phyloP scores from a whole-genome alignment of 2,888 invertebrate species.

The Antheraea assamensis region DNA sequence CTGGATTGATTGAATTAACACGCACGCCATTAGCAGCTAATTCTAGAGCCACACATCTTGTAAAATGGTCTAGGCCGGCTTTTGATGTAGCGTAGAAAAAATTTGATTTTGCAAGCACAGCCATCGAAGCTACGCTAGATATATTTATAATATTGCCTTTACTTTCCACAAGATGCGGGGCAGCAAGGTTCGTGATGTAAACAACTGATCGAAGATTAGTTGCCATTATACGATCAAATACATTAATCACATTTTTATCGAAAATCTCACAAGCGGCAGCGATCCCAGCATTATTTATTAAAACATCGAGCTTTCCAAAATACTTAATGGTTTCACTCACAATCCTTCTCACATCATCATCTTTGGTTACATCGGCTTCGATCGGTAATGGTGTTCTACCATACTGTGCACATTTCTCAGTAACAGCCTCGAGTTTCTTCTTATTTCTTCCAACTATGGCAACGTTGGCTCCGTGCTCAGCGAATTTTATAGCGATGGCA shows the following conservation, averaged over 20 bases:
- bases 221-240: constrained; percentile 40
- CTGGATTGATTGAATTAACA: constrained; percentile 92
- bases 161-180: constrained; percentile 32
- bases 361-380: constrained; percentile 19
- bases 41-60: constrained; percentile 91
- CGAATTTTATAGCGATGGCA: constrained; percentile 35
- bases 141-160: constrained; percentile 87
- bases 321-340: constrained; percentile 84
- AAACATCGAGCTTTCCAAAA: constrained; percentile 85
- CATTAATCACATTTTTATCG: constrained; percentile 36
- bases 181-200: constrained; percentile 40
- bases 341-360: constrained; percentile 45
- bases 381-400: background rate
- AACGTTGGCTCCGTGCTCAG: constrained; percentile 35
- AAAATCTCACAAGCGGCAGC: constrained; percentile 72
- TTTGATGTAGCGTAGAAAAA: constrained; percentile 85
- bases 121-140: constrained; percentile 83
- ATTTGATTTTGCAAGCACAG: constrained; percentile 25
- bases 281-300: constrained; percentile 79
- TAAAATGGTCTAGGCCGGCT: constrained; percentile 93
- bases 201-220: constrained; percentile 45
- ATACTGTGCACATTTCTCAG: constrained; percentile 30
- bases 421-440: constrained; percentile 35
- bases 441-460: constrained; percentile 42
- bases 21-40: constrained; percentile 87